phyloP scores from a whole-genome alignment of 2,113 vertebrate genomes.

The Oryzias melastigma region DNA sequence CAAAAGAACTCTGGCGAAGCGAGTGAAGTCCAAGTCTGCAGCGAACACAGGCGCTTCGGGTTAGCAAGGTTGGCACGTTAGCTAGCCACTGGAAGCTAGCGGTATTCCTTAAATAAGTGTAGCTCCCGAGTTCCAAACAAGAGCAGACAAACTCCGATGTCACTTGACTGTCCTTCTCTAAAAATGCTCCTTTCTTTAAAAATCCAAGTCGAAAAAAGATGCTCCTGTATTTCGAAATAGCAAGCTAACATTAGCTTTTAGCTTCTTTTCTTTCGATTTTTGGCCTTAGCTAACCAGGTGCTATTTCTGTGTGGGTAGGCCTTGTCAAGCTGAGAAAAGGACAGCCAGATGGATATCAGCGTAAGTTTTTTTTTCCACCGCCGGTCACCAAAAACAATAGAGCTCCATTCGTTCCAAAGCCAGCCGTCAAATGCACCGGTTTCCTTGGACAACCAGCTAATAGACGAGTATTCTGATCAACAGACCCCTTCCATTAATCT shows the following conservation, averaged over 20 bases:
- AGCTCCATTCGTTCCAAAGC: slow-evolving; percentile 26
- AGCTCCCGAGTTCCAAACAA: slow-evolving; percentile 30
- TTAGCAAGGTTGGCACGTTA: slow-evolving; percentile 51
- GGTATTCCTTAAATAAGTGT: slow-evolving; percentile 43
- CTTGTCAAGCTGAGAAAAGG: slow-evolving; percentile 33
- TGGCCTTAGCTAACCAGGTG: slow-evolving; percentile 66
- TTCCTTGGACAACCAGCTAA: slow-evolving; percentile 60
- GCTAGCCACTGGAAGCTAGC: slow-evolving; percentile 36
- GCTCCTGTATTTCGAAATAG: slow-evolving; percentile 30
- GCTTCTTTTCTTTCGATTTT: slow-evolving; percentile 52
- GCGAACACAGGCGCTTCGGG: slow-evolving; percentile 27
- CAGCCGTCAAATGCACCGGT: slow-evolving; percentile 45
- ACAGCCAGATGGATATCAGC: slow-evolving; percentile 15
- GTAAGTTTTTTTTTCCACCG: slow-evolving; percentile 2
- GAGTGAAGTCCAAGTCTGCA: slow-evolving; percentile 24
- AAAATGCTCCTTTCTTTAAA: not conserved
- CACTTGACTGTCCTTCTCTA: slow-evolving; percentile 17
- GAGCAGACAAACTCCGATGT: not conserved
- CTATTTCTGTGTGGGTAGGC: slow-evolving; percentile 53
- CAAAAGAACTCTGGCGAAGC: slow-evolving; percentile 20
- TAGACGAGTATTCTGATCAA: slow-evolving; percentile 69
- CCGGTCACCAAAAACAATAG: slow-evolving; percentile 15
- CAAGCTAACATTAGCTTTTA: slow-evolving; percentile 52
- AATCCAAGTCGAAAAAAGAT: slow-evolving; percentile 42
- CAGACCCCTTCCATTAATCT: slow-evolving; percentile 81